These are phyloP conservation scores for Serrognathus titanus DNA, from an alignment of 2,888 invertebrate genomes.

Conservation along the genomic window DNA sequence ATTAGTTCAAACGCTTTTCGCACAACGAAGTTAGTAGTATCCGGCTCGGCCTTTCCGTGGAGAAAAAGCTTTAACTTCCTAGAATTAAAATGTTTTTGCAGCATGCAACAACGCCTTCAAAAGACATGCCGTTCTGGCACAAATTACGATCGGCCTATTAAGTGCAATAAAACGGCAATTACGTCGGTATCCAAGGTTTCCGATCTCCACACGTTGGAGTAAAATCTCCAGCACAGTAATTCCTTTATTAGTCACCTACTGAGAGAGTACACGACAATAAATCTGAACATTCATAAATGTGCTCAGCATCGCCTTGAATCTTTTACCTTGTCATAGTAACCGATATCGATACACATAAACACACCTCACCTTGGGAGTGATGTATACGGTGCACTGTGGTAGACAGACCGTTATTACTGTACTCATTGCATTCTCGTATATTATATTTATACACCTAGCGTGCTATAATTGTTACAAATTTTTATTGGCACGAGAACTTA, in stretches of 20 bases:
- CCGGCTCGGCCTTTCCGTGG: too few species aligned
- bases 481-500: too few species aligned
- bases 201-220: background rate
- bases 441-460: background rate
- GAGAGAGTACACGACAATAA: background rate
- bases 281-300: background rate
- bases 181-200: too few species aligned
- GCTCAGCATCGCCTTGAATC: conserved; percentile 12
- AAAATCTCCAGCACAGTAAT: background rate
- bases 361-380: conserved; percentile 6
- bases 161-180: too few species aligned
- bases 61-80: too few species aligned
- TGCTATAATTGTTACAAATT: too few species aligned
- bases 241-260: background rate
- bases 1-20: too few species aligned
- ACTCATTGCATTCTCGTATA: background rate
- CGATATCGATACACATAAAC: conserved; percentile 6
- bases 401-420: conserved; percentile 4
- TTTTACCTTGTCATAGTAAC: conserved; percentile 17
- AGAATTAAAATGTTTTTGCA: too few species aligned
- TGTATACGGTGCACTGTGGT: background rate
- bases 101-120: too few species aligned
- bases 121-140: too few species aligned
- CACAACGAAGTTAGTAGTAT: too few species aligned
- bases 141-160: too few species aligned